A percentile compares a stretch with the other conserved stretches of the same genome.
These are phyloP conservation scores for Paracentrotus lividus DNA, from an alignment of 53 echinoderm and acorn worm genomes.

Conservation along the genomic window DNA sequence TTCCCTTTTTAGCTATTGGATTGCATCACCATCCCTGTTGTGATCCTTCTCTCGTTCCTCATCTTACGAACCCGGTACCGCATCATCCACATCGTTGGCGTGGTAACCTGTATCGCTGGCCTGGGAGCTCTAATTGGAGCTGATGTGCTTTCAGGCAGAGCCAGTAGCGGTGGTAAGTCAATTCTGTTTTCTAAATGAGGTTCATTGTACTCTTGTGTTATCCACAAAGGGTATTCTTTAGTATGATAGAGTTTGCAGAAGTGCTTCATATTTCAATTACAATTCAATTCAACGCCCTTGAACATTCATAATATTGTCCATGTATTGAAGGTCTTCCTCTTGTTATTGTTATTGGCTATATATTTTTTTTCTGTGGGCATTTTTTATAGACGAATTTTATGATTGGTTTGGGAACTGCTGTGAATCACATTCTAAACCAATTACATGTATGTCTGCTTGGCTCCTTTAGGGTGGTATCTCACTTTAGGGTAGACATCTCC, in stretches of 20 bases:
- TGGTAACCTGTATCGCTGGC: constrained; percentile 87
- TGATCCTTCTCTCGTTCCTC: constrained; percentile 84
- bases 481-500: too few species aligned
- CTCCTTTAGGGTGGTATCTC: too few species aligned
- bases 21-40: constrained; percentile 98
- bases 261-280: too few species aligned
- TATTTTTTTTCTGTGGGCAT: too few species aligned
- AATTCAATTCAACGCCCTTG: too few species aligned
- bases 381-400: too few species aligned
- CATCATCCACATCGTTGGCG: constrained; percentile 83
- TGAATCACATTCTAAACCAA: too few species aligned
- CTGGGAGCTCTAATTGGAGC: constrained; percentile 85
- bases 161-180: constrained; percentile 18
- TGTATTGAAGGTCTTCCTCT: too few species aligned
- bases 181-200: not conserved
- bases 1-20: constrained; percentile 86
- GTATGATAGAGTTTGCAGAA: not conserved
- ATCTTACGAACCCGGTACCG: constrained; percentile 81
- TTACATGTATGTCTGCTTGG: too few species aligned
- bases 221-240: not conserved
- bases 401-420: too few species aligned
- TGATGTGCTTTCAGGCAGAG: constrained; percentile 81
- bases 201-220: not conserved
- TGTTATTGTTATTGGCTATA: too few species aligned
- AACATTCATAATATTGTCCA: too few species aligned